Percentiles rank a stretch among this genome's conserved stretches.
phyloP scores from a whole-genome alignment of 2,888 invertebrate species.

The Glaucopsyche alexis region DNA sequence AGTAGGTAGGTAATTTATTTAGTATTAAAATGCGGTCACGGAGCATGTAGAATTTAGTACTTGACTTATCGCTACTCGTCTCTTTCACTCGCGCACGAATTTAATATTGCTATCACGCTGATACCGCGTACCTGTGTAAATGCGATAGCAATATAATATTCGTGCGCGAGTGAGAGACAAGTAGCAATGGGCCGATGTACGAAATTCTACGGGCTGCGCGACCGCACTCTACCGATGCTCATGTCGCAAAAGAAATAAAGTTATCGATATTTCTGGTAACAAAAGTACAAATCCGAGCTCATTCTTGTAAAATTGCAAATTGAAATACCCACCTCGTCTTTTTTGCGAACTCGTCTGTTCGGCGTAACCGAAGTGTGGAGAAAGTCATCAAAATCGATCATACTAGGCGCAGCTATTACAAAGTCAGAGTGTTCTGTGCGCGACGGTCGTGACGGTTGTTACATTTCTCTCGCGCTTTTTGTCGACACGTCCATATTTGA shows the following conservation, averaged over 20 bases:
- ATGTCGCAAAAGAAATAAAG: too few species aligned
- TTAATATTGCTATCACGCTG: too few species aligned
- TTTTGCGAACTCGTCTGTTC: not conserved
- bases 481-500: conserved; percentile 19
- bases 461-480: conserved; percentile 20
- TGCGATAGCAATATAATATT: not conserved
- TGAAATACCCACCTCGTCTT: not conserved
- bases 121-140: too few species aligned
- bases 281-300: not conserved
- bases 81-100: too few species aligned
- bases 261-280: not conserved
- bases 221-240: too few species aligned
- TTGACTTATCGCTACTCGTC: too few species aligned
- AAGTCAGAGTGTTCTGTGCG: not conserved
- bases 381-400: conserved; percentile 4
- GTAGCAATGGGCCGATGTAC: too few species aligned
- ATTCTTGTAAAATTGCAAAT: not conserved
- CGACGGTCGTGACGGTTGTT: conserved; percentile 7
- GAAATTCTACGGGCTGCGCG: too few species aligned
- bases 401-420: not conserved
- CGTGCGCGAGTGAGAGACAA: too few species aligned
- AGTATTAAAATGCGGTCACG: too few species aligned
- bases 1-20: too few species aligned
- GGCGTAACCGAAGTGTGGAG: not conserved
- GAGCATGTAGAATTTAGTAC: too few species aligned